Evolutionary conservation across 2,113 vertebrate genomes (phyloP).

Genomic region (Bucco capensis): DNA sequence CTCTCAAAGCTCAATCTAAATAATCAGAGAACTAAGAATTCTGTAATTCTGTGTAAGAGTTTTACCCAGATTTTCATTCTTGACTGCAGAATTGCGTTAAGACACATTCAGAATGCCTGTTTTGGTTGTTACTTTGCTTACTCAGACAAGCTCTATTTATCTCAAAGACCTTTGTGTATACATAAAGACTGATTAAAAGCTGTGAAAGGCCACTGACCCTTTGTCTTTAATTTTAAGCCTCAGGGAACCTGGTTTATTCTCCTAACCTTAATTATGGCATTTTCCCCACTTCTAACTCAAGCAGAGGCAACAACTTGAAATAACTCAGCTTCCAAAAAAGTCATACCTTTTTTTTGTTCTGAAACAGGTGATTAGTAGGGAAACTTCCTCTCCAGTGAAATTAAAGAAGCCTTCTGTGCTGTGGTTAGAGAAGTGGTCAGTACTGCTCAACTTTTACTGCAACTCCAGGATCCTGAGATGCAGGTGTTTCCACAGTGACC

Average conservation of each 20-base stretch:
- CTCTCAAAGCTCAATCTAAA: neutral
- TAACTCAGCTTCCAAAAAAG: neutral
- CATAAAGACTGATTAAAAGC: neutral
- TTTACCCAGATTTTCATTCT: conserved; percentile 45
- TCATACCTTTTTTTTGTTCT: neutral
- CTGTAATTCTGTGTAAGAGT: neutral
- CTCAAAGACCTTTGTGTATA: neutral
- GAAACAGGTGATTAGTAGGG: neutral
- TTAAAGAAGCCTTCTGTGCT: neutral
- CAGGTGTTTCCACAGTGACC: neutral
- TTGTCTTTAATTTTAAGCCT: neutral
- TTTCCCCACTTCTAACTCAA: neutral
- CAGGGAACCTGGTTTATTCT: neutral
- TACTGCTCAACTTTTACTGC: neutral
- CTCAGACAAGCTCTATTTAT: neutral
- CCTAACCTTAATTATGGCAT: neutral
- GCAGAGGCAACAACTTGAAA: neutral
- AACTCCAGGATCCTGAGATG: neutral
- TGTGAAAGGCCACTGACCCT: conserved; percentile 1
- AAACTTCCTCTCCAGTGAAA: neutral
- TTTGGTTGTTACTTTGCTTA: neutral
- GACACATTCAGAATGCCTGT: neutral
- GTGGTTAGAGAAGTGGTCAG: neutral
- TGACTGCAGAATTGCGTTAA: conserved; percentile 1
- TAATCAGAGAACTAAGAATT: neutral